phyloP scores from a whole-genome alignment of 2,888 invertebrate genomes.

The Ochropleura leucogaster region DNA sequence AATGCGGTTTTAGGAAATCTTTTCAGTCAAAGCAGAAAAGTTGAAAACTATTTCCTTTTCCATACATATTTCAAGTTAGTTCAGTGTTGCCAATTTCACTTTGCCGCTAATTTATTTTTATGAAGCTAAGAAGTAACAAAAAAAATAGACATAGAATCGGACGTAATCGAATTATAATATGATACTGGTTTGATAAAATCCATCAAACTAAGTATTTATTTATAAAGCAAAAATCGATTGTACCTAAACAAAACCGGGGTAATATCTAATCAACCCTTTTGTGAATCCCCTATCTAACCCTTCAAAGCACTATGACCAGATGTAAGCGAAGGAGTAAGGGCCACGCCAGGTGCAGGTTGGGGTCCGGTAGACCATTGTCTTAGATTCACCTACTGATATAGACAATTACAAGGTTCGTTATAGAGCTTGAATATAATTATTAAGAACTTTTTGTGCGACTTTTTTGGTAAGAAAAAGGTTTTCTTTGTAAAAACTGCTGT shows the following conservation, averaged over 20 bases:
- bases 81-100: background rate
- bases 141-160: background rate
- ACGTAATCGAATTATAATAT: too few relatives aligned
- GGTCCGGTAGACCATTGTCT: slow-evolving; percentile 79
- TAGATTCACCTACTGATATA: slow-evolving; percentile 79
- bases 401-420: slow-evolving; percentile 76
- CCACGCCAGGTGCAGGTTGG: slow-evolving; percentile 60
- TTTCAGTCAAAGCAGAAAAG: background rate
- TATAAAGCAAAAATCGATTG: background rate
- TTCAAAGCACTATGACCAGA: slow-evolving; percentile 63
- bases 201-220: background rate
- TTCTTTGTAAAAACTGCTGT: background rate
- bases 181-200: background rate
- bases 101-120: background rate
- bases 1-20: background rate
- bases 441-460: background rate
- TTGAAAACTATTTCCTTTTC: background rate
- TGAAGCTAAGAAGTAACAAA: background rate
- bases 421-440: slow-evolving; percentile 42
- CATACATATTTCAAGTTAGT: background rate
- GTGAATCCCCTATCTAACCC: slow-evolving; percentile 54
- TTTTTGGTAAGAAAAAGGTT: background rate
- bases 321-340: slow-evolving; percentile 66
- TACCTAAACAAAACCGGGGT: background rate
- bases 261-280: background rate